Evolutionary conservation across 2,888 invertebrate species (phyloP).

Genomic region (Stictocephala bisonia): DNA sequence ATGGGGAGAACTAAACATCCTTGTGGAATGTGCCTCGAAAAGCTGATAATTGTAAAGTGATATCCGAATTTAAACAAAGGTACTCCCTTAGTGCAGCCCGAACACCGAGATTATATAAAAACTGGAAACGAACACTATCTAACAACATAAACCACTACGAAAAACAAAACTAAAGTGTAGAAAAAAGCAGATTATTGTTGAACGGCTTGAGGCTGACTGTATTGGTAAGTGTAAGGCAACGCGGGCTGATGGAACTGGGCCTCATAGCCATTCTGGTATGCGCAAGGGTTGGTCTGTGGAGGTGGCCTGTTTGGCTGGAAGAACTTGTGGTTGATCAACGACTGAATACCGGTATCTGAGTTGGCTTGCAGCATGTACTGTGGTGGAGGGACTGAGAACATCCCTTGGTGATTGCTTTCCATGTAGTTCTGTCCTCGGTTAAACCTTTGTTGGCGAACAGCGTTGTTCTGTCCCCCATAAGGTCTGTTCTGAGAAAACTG

Average conservation of each 20-base stretch:
- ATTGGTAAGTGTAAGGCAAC: conserved; percentile 53
- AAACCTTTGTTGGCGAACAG: conserved; percentile 62
- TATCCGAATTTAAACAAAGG: conserved; percentile 46
- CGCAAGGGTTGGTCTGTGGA: conserved; percentile 69
- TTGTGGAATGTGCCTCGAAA: conserved; percentile 31
- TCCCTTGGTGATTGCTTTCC: conserved; percentile 27
- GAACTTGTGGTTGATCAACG: conserved; percentile 76
- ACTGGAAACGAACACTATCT: conserved; percentile 27
- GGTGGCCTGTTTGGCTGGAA: conserved; percentile 75
- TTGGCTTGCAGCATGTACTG: conserved; percentile 47
- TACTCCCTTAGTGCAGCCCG: conserved; percentile 53
- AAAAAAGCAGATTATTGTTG: conserved; percentile 71
- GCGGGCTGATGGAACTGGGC: conserved; percentile 70
- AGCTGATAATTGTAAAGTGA: conserved; percentile 28
- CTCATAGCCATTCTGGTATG: conserved; percentile 70
- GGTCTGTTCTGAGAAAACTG: too few species aligned
- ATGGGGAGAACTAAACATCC: conserved; percentile 33
- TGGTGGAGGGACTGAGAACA: conserved; percentile 46
- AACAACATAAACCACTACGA: conserved; percentile 39
- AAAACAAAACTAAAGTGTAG: conserved; percentile 40
- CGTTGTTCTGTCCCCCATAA: too few species aligned
- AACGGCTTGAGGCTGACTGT: conserved; percentile 65
- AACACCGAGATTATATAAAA: conserved; percentile 54
- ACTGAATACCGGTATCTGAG: conserved; percentile 67
- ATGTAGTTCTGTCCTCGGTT: conserved; percentile 55